These are phyloP conservation scores for Lasioglossum lativentre DNA, from an alignment of 2,888 invertebrate genomes.

Conservation along the genomic window DNA sequence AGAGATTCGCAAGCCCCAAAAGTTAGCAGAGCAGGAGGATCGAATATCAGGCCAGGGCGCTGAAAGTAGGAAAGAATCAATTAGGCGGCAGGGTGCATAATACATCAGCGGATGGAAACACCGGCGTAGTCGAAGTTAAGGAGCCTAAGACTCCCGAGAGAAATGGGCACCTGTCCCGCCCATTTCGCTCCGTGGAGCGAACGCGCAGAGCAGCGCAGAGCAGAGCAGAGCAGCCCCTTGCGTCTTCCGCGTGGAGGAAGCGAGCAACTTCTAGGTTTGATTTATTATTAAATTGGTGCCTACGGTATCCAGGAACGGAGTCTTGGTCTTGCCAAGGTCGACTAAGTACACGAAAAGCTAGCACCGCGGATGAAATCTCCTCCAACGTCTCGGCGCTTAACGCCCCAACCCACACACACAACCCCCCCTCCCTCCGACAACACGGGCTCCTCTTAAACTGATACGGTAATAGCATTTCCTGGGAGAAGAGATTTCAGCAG, in stretches of 20 bases:
- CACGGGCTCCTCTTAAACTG: slow-evolving; percentile 40
- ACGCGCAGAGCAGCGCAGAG: neutral
- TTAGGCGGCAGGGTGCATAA: slow-evolving; percentile 80
- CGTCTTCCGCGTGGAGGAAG: slow-evolving; percentile 78
- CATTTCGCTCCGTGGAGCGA: slow-evolving; percentile 65
- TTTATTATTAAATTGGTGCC: slow-evolving; percentile 81
- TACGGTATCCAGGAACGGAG: slow-evolving; percentile 49
- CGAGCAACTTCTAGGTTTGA: slow-evolving; percentile 80
- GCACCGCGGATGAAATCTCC: slow-evolving; percentile 63
- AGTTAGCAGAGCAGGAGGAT: slow-evolving; percentile 18
- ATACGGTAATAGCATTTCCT: slow-evolving; percentile 71
- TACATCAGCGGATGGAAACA: slow-evolving; percentile 76
- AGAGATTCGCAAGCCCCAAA: slow-evolving; percentile 10
- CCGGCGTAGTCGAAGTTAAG: slow-evolving; percentile 75
- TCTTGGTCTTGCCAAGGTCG: slow-evolving; percentile 61
- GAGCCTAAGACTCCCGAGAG: slow-evolving; percentile 80
- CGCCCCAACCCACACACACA: slow-evolving; percentile 9
- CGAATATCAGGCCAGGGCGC: slow-evolving; percentile 15
- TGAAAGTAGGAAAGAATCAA: slow-evolving; percentile 75
- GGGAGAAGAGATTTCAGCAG: slow-evolving; percentile 53
- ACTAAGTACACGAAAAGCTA: slow-evolving; percentile 59
- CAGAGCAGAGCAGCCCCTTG: slow-evolving; percentile 65
- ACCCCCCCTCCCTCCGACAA: neutral
- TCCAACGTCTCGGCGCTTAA: slow-evolving; percentile 54
- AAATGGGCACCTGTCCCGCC: slow-evolving; percentile 76